A percentile compares a stretch with the other conserved stretches of the same genome.
Evolutionary conservation across 2,797 vertebrate genomes (phyloP).

Genomic region (Lateolabrax maculatus): DNA sequence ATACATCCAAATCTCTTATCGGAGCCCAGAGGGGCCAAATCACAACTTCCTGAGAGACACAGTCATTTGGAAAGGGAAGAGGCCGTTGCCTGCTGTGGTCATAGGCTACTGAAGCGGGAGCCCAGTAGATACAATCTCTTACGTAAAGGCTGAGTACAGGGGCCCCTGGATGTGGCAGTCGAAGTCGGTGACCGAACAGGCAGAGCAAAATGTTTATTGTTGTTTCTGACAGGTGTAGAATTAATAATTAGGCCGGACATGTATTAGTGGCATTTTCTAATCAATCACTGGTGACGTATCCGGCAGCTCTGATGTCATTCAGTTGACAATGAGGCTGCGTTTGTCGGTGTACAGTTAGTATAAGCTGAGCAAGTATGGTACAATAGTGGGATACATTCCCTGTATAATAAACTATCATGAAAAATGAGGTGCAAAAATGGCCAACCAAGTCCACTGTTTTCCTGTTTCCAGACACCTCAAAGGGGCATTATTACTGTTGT

Average conservation of each 20-base stretch:
- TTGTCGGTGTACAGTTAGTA: background rate
- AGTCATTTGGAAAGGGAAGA: conserved; percentile 61
- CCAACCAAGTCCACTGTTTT: background rate
- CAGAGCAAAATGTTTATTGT: background rate
- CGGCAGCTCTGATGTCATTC: background rate
- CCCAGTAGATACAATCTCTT: conserved; percentile 42
- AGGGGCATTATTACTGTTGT: background rate
- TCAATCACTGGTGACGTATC: background rate
- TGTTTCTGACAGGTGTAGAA: conserved; percentile 31
- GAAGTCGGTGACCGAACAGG: background rate
- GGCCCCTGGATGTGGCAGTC: background rate
- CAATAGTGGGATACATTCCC: no score
- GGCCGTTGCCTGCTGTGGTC: conserved; percentile 23
- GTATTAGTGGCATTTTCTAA: background rate
- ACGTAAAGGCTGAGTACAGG: conserved; percentile 18
- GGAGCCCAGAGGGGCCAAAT: conserved; percentile 54
- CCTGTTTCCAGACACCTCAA: background rate
- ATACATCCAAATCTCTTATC: conserved; percentile 69
- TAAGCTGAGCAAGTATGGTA: background rate
- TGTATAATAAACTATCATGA: no score
- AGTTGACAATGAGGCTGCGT: background rate
- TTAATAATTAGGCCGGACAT: conserved; percentile 8
- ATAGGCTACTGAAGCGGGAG: conserved; percentile 34
- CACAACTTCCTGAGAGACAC: conserved; percentile 70
- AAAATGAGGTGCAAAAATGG: no score